Conservation (phyloP, 2,797 vertebrate genomes). For the Atherinosoma microstoma region DNA sequence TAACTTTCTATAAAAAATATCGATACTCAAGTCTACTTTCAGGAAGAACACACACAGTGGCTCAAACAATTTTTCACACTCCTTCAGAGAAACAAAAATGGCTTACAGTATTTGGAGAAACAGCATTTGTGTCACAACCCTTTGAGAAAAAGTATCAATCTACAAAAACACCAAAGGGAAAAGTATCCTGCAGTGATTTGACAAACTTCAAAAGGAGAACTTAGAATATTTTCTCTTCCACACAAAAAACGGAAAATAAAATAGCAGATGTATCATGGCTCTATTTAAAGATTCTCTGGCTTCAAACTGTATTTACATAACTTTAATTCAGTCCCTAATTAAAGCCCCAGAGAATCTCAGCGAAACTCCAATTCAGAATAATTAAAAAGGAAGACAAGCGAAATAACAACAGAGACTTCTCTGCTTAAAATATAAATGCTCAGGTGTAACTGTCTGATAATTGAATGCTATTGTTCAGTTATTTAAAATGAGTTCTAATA, state of each 20-base stretch:
- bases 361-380: constrained; percentile 76
- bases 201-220: constrained; percentile 79
- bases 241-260: constrained; percentile 39
- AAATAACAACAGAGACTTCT: constrained; percentile 71
- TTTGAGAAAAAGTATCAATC: constrained; percentile 70
- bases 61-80: not conserved
- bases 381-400: constrained; percentile 76
- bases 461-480: constrained; percentile 79
- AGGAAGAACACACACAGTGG: not conserved
- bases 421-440: constrained; percentile 73
- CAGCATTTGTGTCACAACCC: constrained; percentile 42
- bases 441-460: constrained; percentile 81
- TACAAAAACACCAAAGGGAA: constrained; percentile 58
- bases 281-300: constrained; percentile 76
- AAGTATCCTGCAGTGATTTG: constrained; percentile 66
- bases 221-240: constrained; percentile 63
- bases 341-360: constrained; percentile 80
- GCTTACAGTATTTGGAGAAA: constrained; percentile 37
- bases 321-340: constrained; percentile 84
- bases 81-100: constrained; percentile 32
- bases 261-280: constrained; percentile 69
- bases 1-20: not conserved
- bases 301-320: constrained; percentile 81
- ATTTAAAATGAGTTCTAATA: constrained; percentile 66
- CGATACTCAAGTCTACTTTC: not conserved